Evolutionary conservation across 35 echinoderm and acorn worm genomes (phyloP), one percentile per base, ranked within the genome.

Genomic region (Diadema setosum): DNA sequence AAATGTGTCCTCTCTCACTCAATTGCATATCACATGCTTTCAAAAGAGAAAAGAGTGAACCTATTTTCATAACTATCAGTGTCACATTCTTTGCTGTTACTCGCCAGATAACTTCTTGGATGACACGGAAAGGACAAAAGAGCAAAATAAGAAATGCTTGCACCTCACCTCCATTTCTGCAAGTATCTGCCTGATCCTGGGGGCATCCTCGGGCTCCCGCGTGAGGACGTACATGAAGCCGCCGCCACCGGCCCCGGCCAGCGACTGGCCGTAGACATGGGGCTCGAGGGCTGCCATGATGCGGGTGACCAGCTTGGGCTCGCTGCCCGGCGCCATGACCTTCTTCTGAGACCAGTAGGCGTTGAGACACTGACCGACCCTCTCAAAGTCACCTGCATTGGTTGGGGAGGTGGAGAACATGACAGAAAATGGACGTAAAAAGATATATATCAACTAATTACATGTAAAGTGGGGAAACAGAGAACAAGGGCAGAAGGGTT

Each of bases 331-430:
- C 9, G 96, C 96, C 93, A 99, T 92, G 3, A 99, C 69, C 46
- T 99, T 99, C 90, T 99, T 99, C 83, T 99, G 96, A 8, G 58
- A 36, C 96, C 96, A 99, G 74, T 98, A 99, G 4, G 39, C 92
- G 58, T 99, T 84, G 86, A 99, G 88, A 58, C 96, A 99, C 4
- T 40, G 56, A 3, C 96, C 96, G 43, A 94, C 93, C 84, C 92
- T 95, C 49, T 86, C 81, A 15, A 98, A 75, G 55, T 99, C 87
- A 65, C 96, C 96, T 99, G 43, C n/a, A n/a, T n/a, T n/a, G n/a
- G n/a, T n/a, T n/a, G n/a, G n/a, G n/a, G n/a, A n/a, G n/a, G n/a
- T n/a, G n/a, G n/a, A n/a, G n/a, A n/a, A n/a, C n/a, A n/a, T n/a
- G n/a, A n/a, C n/a, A n/a, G n/a, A n/a, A n/a, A n/a, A n/a, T n/a